Percentiles rank a stretch among this genome's conserved stretches.
Conservation (phyloP, 2,113 vertebrate genomes). For the Petromus typicus region DNA sequence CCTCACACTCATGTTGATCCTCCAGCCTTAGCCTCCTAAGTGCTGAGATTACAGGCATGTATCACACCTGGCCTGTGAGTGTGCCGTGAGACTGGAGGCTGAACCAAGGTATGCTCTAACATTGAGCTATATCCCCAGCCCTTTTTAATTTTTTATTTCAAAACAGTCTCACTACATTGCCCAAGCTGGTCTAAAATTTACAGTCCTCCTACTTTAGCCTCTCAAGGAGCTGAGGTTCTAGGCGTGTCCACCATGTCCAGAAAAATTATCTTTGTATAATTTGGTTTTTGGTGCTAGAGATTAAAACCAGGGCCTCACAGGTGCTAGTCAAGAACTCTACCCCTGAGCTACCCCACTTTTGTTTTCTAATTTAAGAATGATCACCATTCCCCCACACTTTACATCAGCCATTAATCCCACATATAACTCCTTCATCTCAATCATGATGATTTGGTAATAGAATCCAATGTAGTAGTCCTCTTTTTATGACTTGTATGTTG, state of each 20-base stretch:
- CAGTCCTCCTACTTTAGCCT: background rate
- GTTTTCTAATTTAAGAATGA: slow-evolving; percentile 30
- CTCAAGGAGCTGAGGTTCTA: background rate
- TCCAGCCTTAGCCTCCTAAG: background rate
- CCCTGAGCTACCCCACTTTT: background rate
- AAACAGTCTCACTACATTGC: background rate
- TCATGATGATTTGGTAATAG: background rate
- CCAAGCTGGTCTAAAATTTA: background rate
- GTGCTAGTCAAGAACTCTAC: background rate
- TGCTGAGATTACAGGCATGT: background rate
- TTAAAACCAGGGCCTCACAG: background rate
- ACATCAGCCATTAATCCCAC: background rate
- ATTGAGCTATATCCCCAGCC: background rate
- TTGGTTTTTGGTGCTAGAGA: background rate
- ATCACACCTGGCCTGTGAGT: background rate
- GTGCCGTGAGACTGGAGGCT: background rate
- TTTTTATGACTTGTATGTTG: background rate
- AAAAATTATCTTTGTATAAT: background rate
- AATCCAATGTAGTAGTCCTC: background rate
- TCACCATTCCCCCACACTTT: background rate
- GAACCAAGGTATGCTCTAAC: background rate
- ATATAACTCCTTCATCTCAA: background rate
- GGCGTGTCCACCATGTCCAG: background rate
- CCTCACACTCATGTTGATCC: background rate
- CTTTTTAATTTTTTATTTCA: background rate